These are phyloP conservation scores for Protophormia terraenovae DNA, from an alignment of 2,888 invertebrate genomes.

Conservation along the genomic window DNA sequence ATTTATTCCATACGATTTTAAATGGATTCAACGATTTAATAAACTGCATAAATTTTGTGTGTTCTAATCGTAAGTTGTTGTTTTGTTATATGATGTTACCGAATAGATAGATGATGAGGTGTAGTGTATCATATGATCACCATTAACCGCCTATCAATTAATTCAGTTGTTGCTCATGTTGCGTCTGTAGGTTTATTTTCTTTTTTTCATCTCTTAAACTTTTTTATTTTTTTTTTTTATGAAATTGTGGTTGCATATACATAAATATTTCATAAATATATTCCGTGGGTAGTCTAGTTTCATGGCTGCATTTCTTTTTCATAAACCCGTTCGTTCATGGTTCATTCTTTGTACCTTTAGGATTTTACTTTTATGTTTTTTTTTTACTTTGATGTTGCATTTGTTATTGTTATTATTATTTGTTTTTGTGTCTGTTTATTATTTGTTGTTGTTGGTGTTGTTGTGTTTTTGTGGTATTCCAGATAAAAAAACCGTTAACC, in stretches of 20 bases:
- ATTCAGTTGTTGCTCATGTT: constrained; percentile 28
- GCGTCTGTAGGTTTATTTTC: constrained; percentile 55
- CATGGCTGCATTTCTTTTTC: constrained; percentile 61
- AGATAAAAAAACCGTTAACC: constrained; percentile 67
- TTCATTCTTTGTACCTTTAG: constrained; percentile 62
- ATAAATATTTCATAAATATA: constrained; percentile 15
- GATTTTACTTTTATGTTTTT: constrained; percentile 45
- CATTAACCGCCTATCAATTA: constrained; percentile 18
- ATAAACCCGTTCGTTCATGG: constrained; percentile 17
- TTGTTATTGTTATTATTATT: constrained; percentile 12
- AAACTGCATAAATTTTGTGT: not conserved
- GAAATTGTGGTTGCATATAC: constrained; percentile 37
- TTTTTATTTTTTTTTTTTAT: too few species aligned
- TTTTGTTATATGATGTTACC: not conserved
- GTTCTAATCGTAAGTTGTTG: not conserved
- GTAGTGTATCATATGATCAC: constrained; percentile 47
- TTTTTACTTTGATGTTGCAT: constrained; percentile 33
- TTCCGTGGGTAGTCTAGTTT: constrained; percentile 59
- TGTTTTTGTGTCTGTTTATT: constrained; percentile 43
- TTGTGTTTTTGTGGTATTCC: constrained; percentile 33
- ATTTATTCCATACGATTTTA: not conserved
- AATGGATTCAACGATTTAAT: constrained; percentile 8
- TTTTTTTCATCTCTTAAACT: not conserved
- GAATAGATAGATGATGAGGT: not conserved
- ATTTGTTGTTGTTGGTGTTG: constrained; percentile 20